phyloP scores from a whole-genome alignment of 2,113 vertebrate genomes.

The Baryphthengus martii region DNA sequence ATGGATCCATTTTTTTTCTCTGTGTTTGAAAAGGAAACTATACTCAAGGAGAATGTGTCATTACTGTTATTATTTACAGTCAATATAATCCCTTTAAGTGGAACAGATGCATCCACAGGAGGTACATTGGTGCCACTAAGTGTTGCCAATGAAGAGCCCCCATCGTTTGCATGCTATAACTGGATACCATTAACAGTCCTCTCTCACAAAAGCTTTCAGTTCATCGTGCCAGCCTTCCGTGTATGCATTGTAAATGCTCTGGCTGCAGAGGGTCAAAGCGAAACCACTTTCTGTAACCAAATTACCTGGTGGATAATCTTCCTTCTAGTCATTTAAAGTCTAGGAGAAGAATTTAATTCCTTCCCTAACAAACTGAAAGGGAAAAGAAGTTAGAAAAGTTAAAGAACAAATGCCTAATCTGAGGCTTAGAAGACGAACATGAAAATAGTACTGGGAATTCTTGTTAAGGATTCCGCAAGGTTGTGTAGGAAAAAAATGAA shows the following conservation, averaged over 20 bases:
- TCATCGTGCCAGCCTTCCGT: neutral
- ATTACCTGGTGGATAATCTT: neutral
- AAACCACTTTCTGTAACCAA: neutral
- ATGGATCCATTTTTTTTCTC: neutral
- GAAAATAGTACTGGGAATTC: neutral
- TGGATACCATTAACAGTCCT: neutral
- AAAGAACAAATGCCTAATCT: neutral
- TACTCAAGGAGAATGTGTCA: neutral
- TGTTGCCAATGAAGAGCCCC: neutral
- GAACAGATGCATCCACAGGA: neutral
- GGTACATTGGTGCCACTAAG: neutral
- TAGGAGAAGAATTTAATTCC: neutral
- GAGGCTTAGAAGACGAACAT: neutral
- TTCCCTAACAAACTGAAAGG: neutral
- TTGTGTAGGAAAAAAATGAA: neutral
- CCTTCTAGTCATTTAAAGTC: neutral
- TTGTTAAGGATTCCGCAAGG: neutral
- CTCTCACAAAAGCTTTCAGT: neutral
- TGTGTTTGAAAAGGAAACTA: neutral
- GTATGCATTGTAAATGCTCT: neutral
- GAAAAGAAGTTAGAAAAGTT: neutral
- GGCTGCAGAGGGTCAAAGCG: neutral
- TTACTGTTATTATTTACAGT: neutral
- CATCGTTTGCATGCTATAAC: fast-evolving
- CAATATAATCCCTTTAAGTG: neutral